Percentiles rank a stretch among this genome's conserved stretches.
Conservation (phyloP, 2,113 vertebrate species). For the Nycticebus coucang region DNA sequence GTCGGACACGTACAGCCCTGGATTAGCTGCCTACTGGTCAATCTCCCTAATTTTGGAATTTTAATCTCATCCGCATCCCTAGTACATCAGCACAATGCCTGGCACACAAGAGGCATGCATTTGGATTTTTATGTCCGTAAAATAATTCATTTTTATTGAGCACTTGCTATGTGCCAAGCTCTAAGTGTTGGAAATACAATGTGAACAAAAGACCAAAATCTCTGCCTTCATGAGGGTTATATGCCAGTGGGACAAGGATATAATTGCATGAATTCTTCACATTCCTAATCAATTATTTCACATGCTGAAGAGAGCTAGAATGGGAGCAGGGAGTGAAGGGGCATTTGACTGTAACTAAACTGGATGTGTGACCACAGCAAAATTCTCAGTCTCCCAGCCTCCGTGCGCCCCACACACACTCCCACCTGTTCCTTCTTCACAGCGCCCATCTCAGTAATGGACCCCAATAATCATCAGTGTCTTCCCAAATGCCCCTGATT, state of each 20-base stretch:
- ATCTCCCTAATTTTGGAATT: background rate
- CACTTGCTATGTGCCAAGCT: background rate
- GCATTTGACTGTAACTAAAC: background rate
- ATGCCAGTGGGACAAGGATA: background rate
- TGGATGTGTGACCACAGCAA: background rate
- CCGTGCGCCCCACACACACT: rapidly evolving
- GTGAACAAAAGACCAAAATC: background rate
- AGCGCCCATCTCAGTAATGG: rapidly evolving
- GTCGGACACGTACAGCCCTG: no score
- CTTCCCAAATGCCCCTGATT: background rate
- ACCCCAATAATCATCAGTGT: background rate
- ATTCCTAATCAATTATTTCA: background rate
- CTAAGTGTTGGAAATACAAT: background rate
- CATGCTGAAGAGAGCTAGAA: background rate
- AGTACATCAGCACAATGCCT: background rate
- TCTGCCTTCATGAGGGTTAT: background rate
- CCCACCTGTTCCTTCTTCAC: background rate
- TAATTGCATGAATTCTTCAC: background rate
- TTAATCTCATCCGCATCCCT: background rate
- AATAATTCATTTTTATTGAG: background rate
- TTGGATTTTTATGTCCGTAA: background rate
- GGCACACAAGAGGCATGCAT: background rate
- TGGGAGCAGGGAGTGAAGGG: background rate
- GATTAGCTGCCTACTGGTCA: background rate
- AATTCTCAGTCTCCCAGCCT: background rate